A percentile compares a stretch with the other conserved stretches of the same genome.
Evolutionary conservation across 2,888 invertebrate genomes (phyloP).

Genomic region (Oligia latruncula): DNA sequence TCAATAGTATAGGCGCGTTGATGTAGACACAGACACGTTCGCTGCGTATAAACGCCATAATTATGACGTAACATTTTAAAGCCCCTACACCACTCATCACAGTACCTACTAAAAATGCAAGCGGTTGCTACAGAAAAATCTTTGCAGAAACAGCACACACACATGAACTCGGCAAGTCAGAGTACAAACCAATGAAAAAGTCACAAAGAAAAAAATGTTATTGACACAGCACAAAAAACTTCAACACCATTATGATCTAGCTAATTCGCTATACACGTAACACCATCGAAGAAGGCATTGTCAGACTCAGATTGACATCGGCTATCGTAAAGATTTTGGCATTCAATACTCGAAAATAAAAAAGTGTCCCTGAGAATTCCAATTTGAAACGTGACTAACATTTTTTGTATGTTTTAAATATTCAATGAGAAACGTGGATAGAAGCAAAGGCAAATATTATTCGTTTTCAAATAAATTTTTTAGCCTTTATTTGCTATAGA

Average conservation of each 20-base stretch:
- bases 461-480: constrained; percentile 9
- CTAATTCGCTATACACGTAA: constrained; percentile 71
- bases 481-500: constrained; percentile 8
- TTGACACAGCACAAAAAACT: constrained; percentile 75
- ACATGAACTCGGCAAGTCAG: constrained; percentile 2
- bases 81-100: too few species aligned
- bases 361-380: constrained; percentile 63
- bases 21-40: background rate
- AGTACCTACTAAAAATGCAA: background rate
- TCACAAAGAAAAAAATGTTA: constrained; percentile 66
- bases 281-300: constrained; percentile 48
- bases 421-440: constrained; percentile 42
- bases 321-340: constrained; percentile 51
- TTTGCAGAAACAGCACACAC: constrained; percentile 28
- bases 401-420: constrained; percentile 47
- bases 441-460: constrained; percentile 21
- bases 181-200: constrained; percentile 19
- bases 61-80: too few species aligned
- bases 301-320: constrained; percentile 49
- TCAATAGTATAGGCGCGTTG: background rate
- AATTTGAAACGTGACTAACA: constrained; percentile 73
- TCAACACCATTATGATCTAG: constrained; percentile 64
- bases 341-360: constrained; percentile 59
- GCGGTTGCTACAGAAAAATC: background rate
- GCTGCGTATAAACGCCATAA: too few species aligned